These are phyloP conservation scores for Cyrtodaria siliqua DNA, from an alignment of 2,888 invertebrate genomes.

Conservation along the genomic window DNA sequence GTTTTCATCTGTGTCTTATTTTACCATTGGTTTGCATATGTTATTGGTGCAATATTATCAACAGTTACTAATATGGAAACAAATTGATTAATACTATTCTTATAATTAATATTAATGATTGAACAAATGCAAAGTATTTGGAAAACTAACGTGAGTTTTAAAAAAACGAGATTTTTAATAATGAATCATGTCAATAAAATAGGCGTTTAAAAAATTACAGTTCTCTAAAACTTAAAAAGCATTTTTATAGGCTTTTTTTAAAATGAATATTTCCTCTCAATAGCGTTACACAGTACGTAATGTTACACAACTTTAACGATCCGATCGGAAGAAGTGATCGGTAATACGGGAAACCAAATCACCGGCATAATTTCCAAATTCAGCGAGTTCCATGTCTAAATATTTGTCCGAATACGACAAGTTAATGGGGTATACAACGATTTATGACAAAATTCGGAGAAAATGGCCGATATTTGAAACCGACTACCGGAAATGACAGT, in stretches of 20 bases:
- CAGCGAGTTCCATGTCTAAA: conserved; percentile 57
- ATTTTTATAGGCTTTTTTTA: too few species aligned
- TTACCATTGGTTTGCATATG: too few species aligned
- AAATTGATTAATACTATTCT: too few species aligned
- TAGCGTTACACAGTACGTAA: background rate
- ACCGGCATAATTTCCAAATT: conserved; percentile 44
- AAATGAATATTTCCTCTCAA: background rate
- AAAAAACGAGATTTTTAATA: background rate
- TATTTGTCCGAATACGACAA: conserved; percentile 58
- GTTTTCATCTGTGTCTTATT: too few species aligned
- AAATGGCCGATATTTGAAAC: conserved; percentile 65
- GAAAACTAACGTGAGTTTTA: too few species aligned
- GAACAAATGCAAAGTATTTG: too few species aligned
- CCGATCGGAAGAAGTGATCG: background rate
- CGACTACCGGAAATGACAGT: conserved; percentile 63
- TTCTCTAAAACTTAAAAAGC: too few species aligned
- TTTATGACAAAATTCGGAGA: conserved; percentile 60
- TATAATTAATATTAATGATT: too few species aligned
- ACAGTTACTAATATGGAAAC: too few species aligned
- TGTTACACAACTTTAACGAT: background rate
- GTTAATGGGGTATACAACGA: conserved; percentile 62
- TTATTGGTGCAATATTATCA: too few species aligned
- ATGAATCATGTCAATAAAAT: background rate
- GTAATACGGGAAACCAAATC: conserved; percentile 28
- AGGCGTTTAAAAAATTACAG: too few species aligned